Evolutionary conservation across 2,888 invertebrate genomes (phyloP).

Genomic region (Athetis lepigone): DNA sequence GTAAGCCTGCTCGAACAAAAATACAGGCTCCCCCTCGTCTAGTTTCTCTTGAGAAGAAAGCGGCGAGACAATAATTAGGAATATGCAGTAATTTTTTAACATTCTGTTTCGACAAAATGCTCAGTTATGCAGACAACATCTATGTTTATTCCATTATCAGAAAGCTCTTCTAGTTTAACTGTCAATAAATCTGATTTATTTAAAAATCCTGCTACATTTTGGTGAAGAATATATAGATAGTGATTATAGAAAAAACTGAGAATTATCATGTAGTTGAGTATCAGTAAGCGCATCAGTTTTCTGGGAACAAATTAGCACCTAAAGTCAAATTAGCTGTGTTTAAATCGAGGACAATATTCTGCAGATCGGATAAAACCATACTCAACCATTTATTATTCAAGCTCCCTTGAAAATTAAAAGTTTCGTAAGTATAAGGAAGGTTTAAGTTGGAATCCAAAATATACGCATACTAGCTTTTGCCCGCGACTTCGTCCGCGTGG

Average conservation of each 20-base stretch:
- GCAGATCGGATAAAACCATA: too few species aligned
- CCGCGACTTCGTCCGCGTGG: too few species aligned
- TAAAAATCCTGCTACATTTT: neutral
- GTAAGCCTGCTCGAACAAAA: neutral
- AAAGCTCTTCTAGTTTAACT: neutral
- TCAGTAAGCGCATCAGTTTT: too few species aligned
- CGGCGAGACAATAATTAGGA: neutral
- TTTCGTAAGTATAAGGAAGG: too few species aligned
- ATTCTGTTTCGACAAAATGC: neutral
- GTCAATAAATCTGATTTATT: neutral
- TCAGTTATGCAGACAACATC: too few species aligned
- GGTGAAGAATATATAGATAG: neutral
- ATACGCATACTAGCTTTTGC: too few species aligned
- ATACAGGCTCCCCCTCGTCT: neutral
- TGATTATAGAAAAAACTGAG: neutral
- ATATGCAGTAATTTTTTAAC: neutral
- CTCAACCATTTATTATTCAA: too few species aligned
- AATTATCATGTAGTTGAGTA: neutral
- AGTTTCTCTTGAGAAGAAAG: neutral
- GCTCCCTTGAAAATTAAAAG: too few species aligned
- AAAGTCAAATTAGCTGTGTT: too few species aligned
- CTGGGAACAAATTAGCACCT: too few species aligned
- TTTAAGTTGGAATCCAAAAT: too few species aligned
- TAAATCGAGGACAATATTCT: too few species aligned
- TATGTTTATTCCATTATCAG: neutral